Evolutionary conservation across 1,140 invertebrate genomes (phyloP).

Genomic region (Himalopsyche phryganea): DNA sequence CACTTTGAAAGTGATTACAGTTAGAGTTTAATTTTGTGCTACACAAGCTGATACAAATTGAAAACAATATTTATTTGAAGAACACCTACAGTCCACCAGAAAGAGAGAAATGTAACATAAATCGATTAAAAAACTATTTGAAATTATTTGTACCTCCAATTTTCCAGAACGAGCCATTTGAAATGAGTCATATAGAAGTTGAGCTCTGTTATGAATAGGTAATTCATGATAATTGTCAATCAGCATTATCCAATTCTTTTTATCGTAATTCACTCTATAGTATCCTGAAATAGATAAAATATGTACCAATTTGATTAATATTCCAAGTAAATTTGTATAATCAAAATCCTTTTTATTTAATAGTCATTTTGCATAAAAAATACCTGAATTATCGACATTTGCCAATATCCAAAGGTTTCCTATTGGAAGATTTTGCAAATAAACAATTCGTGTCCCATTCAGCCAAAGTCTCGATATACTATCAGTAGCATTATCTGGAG

Average conservation of each 20-base stretch:
- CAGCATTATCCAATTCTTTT: constrained; percentile 58
- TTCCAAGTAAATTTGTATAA: too few species aligned
- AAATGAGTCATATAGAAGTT: constrained; percentile 72
- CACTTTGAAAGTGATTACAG: too few species aligned
- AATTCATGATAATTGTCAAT: constrained; percentile 55
- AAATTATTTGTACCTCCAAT: too few species aligned
- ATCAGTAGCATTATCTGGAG: not conserved
- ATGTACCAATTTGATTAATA: constrained; percentile 17
- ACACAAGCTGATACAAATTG: too few species aligned
- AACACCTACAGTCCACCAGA: too few species aligned
- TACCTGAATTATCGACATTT: constrained; percentile 39
- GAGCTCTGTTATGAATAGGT: constrained; percentile 61
- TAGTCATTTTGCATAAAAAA: too few species aligned
- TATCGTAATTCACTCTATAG: constrained; percentile 68
- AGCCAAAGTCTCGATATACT: constrained; percentile 21
- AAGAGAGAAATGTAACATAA: too few species aligned
- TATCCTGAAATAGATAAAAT: constrained; percentile 52
- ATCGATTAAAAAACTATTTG: too few species aligned
- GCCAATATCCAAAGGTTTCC: constrained; percentile 48
- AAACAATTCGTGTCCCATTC: not conserved
- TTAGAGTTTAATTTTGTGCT: too few species aligned
- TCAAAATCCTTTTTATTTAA: too few species aligned
- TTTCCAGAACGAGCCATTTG: constrained; percentile 63
- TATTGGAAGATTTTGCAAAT: constrained; percentile 8
- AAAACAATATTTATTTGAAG: too few species aligned